Evolutionary conservation across 2,797 vertebrate genomes (phyloP).

Genomic region (Tragelaphus eurycerus): DNA sequence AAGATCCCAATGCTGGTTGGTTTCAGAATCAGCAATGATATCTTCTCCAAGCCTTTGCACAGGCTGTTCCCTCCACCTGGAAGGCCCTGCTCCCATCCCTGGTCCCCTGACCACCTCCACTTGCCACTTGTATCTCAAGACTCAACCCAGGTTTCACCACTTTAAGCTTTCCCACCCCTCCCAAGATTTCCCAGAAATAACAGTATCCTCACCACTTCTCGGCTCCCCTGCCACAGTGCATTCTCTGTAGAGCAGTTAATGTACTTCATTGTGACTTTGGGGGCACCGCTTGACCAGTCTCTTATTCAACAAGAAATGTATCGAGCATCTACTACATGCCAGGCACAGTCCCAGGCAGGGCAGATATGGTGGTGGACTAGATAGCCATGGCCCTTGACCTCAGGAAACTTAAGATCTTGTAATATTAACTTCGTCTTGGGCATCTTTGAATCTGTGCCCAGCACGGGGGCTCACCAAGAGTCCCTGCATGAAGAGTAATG

Average conservation of each 20-base stretch:
- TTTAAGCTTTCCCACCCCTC: not conserved
- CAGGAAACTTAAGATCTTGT: not conserved
- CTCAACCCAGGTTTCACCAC: not conserved
- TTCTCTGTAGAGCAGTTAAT: not conserved
- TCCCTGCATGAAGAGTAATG: not conserved
- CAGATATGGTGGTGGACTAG: not conserved
- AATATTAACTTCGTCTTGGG: not conserved
- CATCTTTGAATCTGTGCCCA: not conserved
- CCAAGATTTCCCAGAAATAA: not conserved
- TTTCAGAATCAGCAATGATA: no score
- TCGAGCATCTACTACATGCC: not conserved
- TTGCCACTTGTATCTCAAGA: not conserved
- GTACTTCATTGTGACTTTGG: not conserved
- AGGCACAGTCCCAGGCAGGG: not conserved
- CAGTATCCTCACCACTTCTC: not conserved
- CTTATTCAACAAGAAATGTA: not conserved
- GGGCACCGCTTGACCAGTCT: not conserved
- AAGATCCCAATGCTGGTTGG: not conserved
- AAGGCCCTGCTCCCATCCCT: not conserved
- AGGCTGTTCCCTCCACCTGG: not conserved
- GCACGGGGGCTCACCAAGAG: not conserved
- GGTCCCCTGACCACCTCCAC: not conserved
- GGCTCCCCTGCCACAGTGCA: fast-evolving
- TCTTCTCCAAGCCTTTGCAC: not conserved
- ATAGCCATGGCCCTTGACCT: not conserved